Conservation (phyloP, 2,113 vertebrate species). For the Scatophagus argus region DNA sequence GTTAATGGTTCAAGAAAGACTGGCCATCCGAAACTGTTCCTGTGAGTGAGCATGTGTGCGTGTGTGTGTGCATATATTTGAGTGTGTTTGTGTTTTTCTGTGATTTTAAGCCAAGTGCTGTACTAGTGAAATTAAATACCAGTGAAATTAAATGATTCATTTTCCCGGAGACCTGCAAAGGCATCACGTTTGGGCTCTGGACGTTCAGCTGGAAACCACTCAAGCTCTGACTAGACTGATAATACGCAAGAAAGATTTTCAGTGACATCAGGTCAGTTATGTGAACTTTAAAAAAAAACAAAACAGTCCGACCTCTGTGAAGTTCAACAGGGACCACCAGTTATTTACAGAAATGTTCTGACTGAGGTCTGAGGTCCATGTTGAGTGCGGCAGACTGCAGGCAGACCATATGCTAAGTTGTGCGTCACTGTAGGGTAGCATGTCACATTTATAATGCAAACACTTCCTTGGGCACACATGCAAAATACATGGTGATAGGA, state of each 20-base stretch:
- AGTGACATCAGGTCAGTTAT: neutral
- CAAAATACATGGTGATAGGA: constrained; percentile 77
- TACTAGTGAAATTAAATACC: constrained; percentile 36
- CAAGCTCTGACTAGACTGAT: neutral
- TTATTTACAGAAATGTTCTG: constrained; percentile 16
- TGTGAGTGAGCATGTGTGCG: constrained; percentile 2
- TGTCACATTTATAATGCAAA: constrained; percentile 82
- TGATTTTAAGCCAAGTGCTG: constrained; percentile 38
- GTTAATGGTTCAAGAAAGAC: constrained; percentile 53
- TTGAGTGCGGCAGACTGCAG: constrained; percentile 10
- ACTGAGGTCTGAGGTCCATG: constrained; percentile 22
- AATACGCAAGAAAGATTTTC: neutral
- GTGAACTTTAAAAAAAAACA: constrained; percentile 9
- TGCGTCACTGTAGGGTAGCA: constrained; percentile 70
- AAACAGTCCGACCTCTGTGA: constrained; percentile 5
- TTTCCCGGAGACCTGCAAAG: constrained; percentile 30
- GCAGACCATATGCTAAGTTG: constrained; percentile 32
- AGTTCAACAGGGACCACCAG: constrained; percentile 7
- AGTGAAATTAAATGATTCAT: constrained; percentile 27
- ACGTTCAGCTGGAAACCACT: constrained; percentile 7
- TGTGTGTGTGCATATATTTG: constrained; percentile 1
- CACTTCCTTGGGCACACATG: constrained; percentile 69
- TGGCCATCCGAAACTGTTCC: constrained; percentile 40
- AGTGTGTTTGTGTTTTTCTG: constrained; percentile 28
- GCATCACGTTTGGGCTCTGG: constrained; percentile 2